Evolutionary conservation across 2,113 vertebrate species (phyloP).

Genomic region (Mixornis gularis): DNA sequence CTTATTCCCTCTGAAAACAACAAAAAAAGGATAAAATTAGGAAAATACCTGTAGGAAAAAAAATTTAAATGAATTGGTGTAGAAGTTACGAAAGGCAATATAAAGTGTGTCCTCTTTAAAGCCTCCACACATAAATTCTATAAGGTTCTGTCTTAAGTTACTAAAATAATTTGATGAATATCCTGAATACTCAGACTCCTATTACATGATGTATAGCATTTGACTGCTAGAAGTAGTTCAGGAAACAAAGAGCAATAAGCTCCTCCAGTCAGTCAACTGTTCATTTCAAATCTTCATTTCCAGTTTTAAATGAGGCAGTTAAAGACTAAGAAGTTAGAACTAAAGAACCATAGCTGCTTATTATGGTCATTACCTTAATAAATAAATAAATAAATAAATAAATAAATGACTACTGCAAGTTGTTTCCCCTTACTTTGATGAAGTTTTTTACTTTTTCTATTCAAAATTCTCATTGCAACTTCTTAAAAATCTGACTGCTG

Average conservation of each 20-base stretch:
- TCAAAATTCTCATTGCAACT: neutral
- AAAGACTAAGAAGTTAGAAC: neutral
- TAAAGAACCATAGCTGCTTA: neutral
- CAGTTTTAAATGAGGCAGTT: neutral
- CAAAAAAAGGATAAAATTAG: neutral
- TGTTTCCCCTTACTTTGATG: neutral
- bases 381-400: neutral
- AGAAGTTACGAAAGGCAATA: neutral
- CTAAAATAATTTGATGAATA: neutral
- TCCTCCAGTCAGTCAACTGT: neutral
- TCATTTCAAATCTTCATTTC: neutral
- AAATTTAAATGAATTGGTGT: neutral
- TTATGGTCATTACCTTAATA: neutral
- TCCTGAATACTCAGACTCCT: neutral
- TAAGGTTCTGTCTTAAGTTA: neutral
- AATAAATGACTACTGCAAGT: neutral
- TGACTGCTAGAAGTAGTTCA: neutral
- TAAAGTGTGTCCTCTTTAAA: neutral
- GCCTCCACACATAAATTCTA: neutral
- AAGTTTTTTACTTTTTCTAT: neutral
- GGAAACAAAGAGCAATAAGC: neutral
- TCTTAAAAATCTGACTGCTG: neutral
- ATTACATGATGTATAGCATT: neutral
- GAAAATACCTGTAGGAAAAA: neutral
- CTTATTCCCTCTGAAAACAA: neutral